Percentiles rank a stretch among this genome's conserved stretches.
Evolutionary conservation across 2,888 invertebrate genomes (phyloP).

Genomic region (Stenotaenia linearis): DNA sequence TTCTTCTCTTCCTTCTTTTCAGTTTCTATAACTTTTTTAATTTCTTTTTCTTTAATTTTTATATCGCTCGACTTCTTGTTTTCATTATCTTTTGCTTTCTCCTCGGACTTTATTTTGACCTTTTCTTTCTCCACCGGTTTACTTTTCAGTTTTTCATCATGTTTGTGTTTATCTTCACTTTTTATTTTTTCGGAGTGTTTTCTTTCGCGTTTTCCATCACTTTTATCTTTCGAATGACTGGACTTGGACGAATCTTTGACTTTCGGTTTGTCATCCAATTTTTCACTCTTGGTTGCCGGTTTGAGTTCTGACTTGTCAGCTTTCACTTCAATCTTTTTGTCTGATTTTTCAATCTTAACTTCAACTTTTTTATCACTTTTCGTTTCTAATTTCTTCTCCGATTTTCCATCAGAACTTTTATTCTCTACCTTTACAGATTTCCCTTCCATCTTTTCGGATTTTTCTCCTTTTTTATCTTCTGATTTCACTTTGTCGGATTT

Average conservation of each 20-base stretch:
- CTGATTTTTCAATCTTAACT: background rate
- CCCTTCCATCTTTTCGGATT: slow-evolving; percentile 5
- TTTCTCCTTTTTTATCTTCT: background rate
- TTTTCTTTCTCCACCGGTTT: background rate
- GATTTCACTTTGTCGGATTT: background rate
- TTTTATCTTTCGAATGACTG: background rate
- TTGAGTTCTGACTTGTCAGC: background rate
- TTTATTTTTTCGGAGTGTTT: background rate
- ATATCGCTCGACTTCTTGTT: background rate
- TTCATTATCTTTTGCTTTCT: background rate
- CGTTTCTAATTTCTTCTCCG: background rate
- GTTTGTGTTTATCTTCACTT: background rate
- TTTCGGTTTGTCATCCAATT: background rate
- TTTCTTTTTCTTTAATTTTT: background rate
- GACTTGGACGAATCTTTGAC: background rate
- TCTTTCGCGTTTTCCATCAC: background rate
- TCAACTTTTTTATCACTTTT: background rate
- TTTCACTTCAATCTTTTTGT: background rate
- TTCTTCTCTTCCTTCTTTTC: background rate
- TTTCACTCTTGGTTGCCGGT: background rate
- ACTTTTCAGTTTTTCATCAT: background rate
- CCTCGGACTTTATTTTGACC: background rate
- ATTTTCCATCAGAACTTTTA: background rate
- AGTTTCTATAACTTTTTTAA: background rate
- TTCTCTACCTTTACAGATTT: too few species aligned